Evolutionary conservation across 2,888 invertebrate species (phyloP).

Genomic region (Prenolepis imparis): DNA sequence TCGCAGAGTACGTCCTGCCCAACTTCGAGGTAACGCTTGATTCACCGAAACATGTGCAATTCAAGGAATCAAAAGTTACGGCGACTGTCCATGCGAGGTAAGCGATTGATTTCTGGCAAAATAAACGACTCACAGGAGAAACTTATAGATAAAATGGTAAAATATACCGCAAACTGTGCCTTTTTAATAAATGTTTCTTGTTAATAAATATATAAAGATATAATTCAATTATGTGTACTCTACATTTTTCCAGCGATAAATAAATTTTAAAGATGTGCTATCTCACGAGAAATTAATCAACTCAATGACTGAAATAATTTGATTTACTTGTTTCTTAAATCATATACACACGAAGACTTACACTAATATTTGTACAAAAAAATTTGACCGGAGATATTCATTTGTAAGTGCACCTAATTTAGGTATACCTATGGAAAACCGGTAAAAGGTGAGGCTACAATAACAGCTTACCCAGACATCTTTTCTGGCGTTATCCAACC

Average conservation of each 20-base stretch:
- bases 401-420: conserved; percentile 66
- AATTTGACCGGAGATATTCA: conserved; percentile 60
- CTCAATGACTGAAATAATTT: neutral
- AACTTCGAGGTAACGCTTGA: conserved; percentile 96
- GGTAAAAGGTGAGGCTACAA: conserved; percentile 94
- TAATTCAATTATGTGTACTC: neutral
- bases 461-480: conserved; percentile 94
- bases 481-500: conserved; percentile 93
- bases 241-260: neutral
- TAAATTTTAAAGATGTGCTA: neutral
- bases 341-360: neutral
- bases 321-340: neutral
- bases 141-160: conserved; percentile 15
- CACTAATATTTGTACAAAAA: conserved; percentile 24
- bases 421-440: conserved; percentile 95
- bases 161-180: neutral
- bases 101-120: conserved; percentile 78
- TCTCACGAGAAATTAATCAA: neutral
- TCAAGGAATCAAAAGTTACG: conserved; percentile 92
- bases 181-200: neutral
- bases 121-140: neutral
- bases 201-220: neutral
- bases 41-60: conserved; percentile 93
- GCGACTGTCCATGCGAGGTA: conserved; percentile 95
- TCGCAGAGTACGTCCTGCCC: conserved; percentile 97